Evolutionary conservation across 2,113 vertebrate species (phyloP), one percentile per base, ranked within the genome.

Genomic region (Gadus macrocephalus): DNA sequence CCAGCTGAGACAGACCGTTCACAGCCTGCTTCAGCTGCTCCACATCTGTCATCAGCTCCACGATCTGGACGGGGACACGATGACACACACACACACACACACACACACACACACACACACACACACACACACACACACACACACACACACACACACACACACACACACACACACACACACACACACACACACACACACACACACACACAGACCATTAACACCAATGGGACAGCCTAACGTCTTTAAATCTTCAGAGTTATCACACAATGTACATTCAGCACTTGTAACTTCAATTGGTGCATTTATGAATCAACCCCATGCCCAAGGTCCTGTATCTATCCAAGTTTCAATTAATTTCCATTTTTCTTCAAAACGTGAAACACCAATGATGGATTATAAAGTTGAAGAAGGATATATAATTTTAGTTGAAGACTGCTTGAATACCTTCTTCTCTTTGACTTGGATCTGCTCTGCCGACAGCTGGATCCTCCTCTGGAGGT

Each of bases 401-500:
- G 42, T 49, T 58, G 2, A 3, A 58, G 5, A 17, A 17, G 9
- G 14, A 58, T 16, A 19, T 20, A 61, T 12, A 6, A 61, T 22
- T 22, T 61, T 19, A 61, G 42, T 49, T 49, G 5, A 61, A 22
- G 1, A 61, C 9, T 7, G 6, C 20, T 5, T 16, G 20, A 70
- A 67, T 81, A 99, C 97, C 95, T 98, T 95, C 79, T 95, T 97
- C 81, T 99, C 97, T 89, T 99, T 99, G 15, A 93, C 91, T 79
- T 98, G 95, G 2, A 96, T 94, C 80, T 98, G 95, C 79, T 94
- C 91, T 0, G 95, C 93, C 1, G 96, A 98, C 0, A 89, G 91
- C 83, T 97, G 93, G 74, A 99, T 98, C 62, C 94, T 95, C 78
- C 85, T 94, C 90, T 99, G 95, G 38, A 99, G 84, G 14, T 96